Conservation (phyloP, 2,113 vertebrate species). For the Tringa solitaria region DNA sequence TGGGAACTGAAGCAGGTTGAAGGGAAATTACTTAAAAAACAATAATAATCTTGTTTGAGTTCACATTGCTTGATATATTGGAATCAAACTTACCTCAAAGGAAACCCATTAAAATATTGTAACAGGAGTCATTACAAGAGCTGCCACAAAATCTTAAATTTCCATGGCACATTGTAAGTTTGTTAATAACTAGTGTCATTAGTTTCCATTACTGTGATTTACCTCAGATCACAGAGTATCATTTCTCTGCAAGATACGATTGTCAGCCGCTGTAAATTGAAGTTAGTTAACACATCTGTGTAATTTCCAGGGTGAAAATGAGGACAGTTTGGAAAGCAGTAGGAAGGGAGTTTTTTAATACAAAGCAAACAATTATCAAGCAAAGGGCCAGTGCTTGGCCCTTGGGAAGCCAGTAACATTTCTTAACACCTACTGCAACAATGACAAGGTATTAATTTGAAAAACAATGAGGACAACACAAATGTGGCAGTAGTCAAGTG, state of each 20-base stretch:
- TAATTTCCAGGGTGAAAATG: conserved; percentile 91
- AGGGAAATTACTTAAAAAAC: background rate
- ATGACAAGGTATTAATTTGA: conserved; percentile 94
- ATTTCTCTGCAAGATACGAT: conserved; percentile 81
- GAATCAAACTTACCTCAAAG: conserved; percentile 75
- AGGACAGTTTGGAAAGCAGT: conserved; percentile 84
- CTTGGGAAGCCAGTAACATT: conserved; percentile 77
- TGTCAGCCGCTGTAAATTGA: conserved; percentile 88
- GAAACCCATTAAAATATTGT: conserved; percentile 80
- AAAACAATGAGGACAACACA: conserved; percentile 82
- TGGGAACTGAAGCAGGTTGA: conserved; percentile 14
- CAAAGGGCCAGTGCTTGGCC: conserved; percentile 82
- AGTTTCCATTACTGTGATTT: conserved; percentile 81
- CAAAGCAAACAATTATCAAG: conserved; percentile 92
- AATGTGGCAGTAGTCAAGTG: conserved; percentile 83
- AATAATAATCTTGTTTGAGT: background rate
- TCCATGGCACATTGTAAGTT: conserved; percentile 72
- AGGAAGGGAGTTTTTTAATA: conserved; percentile 78
- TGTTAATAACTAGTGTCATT: conserved; percentile 81
- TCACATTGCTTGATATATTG: conserved; percentile 36
- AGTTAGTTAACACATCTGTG: conserved; percentile 91
- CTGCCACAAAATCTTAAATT: conserved; percentile 77
- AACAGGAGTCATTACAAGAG: conserved; percentile 73
- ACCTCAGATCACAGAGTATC: conserved; percentile 85
- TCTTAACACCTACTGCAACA: conserved; percentile 85